These are phyloP conservation scores for Nemurella pictetii DNA, from an alignment of 2,888 invertebrate species.

Conservation along the genomic window DNA sequence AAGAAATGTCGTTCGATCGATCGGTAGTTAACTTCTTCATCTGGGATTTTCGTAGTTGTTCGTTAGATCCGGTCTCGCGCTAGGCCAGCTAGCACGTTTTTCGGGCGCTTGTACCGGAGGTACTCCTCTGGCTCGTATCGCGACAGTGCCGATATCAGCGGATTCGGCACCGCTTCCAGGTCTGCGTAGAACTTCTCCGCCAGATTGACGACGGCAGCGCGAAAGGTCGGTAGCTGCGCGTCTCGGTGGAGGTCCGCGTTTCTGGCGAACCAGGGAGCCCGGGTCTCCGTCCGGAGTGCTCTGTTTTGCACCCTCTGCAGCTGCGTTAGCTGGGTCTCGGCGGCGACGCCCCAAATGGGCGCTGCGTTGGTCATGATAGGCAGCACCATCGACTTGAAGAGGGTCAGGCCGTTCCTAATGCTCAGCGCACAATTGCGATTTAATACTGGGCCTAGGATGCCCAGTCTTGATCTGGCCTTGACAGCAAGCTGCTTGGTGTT, in stretches of 20 bases:
- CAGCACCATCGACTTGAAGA: background rate
- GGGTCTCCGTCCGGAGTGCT: background rate
- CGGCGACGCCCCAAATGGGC: background rate
- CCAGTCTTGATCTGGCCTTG: constrained; percentile 36
- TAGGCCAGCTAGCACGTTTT: background rate
- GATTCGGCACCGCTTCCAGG: background rate
- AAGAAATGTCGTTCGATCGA: too few species aligned
- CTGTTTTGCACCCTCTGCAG: constrained; percentile 6
- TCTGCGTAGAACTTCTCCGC: background rate
- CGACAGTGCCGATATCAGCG: background rate
- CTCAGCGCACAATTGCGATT: background rate
- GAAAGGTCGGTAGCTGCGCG: background rate
- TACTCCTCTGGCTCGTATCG: background rate
- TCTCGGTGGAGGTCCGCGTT: constrained; percentile 1
- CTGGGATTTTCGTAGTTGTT: background rate
- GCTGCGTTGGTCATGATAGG: constrained; percentile 9
- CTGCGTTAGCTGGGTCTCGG: constrained; percentile 9
- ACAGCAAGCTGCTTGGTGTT: constrained; percentile 37
- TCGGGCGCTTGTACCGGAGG: background rate
- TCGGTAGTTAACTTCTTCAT: background rate
- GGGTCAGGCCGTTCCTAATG: background rate
- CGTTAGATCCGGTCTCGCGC: background rate
- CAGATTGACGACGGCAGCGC: background rate
- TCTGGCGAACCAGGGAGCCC: background rate
- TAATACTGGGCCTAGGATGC: background rate